phyloP scores from a whole-genome alignment of 2,797 vertebrate genomes.

The Lacerta bilineata region DNA sequence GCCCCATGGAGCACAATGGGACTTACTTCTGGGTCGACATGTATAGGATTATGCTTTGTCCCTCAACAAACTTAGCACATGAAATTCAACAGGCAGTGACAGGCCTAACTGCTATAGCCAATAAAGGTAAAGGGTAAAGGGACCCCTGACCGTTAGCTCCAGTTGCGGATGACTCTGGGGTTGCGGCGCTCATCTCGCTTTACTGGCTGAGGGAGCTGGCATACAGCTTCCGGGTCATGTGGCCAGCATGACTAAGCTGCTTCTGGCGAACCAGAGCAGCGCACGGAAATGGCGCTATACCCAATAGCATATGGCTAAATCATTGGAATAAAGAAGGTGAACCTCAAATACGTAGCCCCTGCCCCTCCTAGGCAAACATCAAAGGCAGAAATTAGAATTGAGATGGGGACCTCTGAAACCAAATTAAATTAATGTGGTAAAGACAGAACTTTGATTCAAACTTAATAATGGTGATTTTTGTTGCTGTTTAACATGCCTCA shows the following conservation, averaged over 20 bases:
- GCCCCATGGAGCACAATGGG: background rate
- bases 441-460: conserved; percentile 74
- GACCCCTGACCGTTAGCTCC: too few relatives aligned
- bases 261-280: too few relatives aligned
- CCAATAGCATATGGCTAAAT: conserved; percentile 60
- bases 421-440: conserved; percentile 74
- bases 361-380: conserved; percentile 32
- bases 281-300: conserved; percentile 34
- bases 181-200: too few relatives aligned
- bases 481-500: conserved; percentile 70
- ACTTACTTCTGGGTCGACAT: background rate
- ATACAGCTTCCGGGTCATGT: too few relatives aligned
- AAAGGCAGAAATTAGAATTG: conserved; percentile 66
- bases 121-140: too few relatives aligned
- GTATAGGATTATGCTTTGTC: accelerated
- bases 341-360: conserved; percentile 58
- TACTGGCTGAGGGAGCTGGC: too few relatives aligned
- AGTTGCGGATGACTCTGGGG: too few relatives aligned
- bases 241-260: too few relatives aligned
- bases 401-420: conserved; percentile 61
- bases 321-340: conserved; percentile 65
- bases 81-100: conserved; percentile 24
- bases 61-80: conserved; percentile 33
- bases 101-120: conserved; percentile 55
- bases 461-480: conserved; percentile 74